Evolutionary conservation across 2,113 vertebrate genomes (phyloP).

Genomic region (Pseudonaja textilis): DNA sequence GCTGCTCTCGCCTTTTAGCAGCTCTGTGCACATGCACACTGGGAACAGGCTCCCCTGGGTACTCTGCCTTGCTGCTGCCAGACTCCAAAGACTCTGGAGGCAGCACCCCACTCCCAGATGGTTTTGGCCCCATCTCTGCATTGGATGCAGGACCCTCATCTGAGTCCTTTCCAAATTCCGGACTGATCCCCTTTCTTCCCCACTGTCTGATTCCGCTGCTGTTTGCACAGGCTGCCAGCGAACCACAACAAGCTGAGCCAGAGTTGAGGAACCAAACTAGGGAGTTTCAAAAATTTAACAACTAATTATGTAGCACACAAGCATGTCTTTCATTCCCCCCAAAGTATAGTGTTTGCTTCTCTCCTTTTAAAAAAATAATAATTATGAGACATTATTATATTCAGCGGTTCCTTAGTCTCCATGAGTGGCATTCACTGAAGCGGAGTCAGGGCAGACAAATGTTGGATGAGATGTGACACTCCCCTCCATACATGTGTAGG

Average conservation of each 20-base stretch:
- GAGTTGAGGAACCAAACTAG: neutral
- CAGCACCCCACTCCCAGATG: too few relatives aligned
- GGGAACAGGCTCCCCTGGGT: too few relatives aligned
- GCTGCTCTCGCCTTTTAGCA: too few relatives aligned
- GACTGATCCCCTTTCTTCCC: too few relatives aligned
- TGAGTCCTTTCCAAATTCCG: too few relatives aligned
- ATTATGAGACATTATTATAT: neutral
- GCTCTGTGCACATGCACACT: too few relatives aligned
- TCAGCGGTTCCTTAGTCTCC: neutral
- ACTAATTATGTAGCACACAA: neutral
- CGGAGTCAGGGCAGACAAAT: neutral
- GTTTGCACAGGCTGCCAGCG: too few relatives aligned
- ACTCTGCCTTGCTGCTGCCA: too few relatives aligned
- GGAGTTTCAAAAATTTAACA: neutral
- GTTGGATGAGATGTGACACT: neutral
- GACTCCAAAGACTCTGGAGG: too few relatives aligned
- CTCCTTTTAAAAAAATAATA: neutral
- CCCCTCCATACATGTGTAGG: neutral
- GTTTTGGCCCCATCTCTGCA: too few relatives aligned
- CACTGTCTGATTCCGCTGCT: too few relatives aligned
- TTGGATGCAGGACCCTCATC: too few relatives aligned
- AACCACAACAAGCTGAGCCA: neutral
- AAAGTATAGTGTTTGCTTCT: neutral
- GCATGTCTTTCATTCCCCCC: neutral
- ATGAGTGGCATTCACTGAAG: neutral